Base-by-base conservation (phyloP, 2,113 vertebrate genomes). In the Trogon melanurus region DNA sequence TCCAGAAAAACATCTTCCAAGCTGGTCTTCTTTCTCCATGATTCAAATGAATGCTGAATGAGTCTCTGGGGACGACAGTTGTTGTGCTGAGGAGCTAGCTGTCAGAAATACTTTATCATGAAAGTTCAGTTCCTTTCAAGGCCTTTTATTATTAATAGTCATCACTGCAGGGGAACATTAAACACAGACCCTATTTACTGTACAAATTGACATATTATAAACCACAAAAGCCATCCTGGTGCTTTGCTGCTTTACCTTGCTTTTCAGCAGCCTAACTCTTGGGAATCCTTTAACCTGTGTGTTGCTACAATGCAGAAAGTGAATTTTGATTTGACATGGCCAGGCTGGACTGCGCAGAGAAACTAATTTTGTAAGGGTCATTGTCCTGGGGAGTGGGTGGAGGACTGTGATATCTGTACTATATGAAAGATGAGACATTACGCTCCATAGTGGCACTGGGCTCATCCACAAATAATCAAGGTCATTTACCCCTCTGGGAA, bases 21-120 rank as follows among this genome's bases (percentile, higher is more conserved):
- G 92, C 97, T 97, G 96, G 97, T 94, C 97, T 92, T 97, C 96
- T 97, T 97, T 98, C 98, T 97, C 96, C 97, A 98, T 76, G 94
- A 98, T 98, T 98, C 92, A 85, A 98, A 98, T 98, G 98, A 97
- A 98, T 97, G 97, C 97, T 98, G 96, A 98, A 97, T 98, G 97
- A 98, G 96, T 97, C 98, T 97, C 98, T 62, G n/a, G 98, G 97
- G 98, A 98, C 91, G 87, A 96, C 97, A 98, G 98, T 98, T 98
- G 98, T 96, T 98, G 95, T 97, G 97, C 97, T 95, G 96, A 97
- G 97, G 94, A 97, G 89, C 26, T 94, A 97, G 95, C 96, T 98
- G 96, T 97, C 97, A 98, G 97, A 97, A 98, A 97, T 94, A 90
- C 80, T 76, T 88, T 75, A 94, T 78, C 82, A 14, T 67, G 89